A percentile compares a stretch with the other conserved stretches of the same genome.
Evolutionary conservation across 35 echinoderm and acorn worm species (phyloP).

Genomic region (Anneissia japonica): DNA sequence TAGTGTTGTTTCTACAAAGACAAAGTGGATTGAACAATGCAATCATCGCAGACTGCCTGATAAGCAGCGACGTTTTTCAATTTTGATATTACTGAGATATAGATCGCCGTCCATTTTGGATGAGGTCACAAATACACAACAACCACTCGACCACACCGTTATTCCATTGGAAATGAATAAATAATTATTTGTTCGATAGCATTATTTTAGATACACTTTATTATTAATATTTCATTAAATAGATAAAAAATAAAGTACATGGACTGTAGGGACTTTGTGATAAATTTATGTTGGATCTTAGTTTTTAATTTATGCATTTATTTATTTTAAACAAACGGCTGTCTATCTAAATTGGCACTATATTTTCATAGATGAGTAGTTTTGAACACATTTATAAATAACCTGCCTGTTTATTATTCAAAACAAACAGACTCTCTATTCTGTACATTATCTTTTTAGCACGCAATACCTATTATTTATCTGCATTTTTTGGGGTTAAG

Average conservation of each 20-base stretch:
- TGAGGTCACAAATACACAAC: background rate
- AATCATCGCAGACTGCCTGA: background rate
- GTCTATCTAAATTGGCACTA: no score
- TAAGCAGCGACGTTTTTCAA: background rate
- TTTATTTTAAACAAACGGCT: no score
- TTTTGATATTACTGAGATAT: background rate
- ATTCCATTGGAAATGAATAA: background rate
- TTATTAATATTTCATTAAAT: background rate
- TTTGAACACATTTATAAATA: no score
- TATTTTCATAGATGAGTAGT: no score
- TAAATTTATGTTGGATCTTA: background rate
- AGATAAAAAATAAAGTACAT: background rate
- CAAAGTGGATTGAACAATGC: background rate
- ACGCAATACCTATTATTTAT: no score
- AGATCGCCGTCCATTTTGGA: constrained; percentile 1
- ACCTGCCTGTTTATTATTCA: no score
- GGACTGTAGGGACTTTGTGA: background rate
- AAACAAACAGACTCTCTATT: no score
- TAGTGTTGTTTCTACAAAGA: constrained; percentile 1
- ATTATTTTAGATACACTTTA: background rate
- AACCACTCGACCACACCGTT: background rate
- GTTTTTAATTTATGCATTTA: no score
- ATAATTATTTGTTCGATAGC: background rate
- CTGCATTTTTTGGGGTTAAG: no score
- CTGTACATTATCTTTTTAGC: no score